Percentiles rank a stretch among this genome's conserved stretches.
phyloP scores from a whole-genome alignment of 2,888 invertebrate genomes.

The Leptinotarsa rubiginosa region DNA sequence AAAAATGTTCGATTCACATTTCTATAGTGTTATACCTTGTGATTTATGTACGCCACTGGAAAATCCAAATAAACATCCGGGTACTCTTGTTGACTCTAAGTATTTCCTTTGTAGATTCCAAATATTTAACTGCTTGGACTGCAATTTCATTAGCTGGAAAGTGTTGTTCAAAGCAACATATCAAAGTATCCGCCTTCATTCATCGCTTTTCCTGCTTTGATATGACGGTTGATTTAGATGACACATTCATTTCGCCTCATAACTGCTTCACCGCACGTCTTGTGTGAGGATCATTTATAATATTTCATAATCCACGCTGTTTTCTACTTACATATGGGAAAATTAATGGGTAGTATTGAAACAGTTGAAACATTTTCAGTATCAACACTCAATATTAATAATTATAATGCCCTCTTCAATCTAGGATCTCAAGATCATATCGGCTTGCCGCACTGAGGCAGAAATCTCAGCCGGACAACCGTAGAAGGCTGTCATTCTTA shows the following conservation, averaged over 20 bases:
- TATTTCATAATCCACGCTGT: background rate
- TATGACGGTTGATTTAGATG: constrained; percentile 38
- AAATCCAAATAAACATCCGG: constrained; percentile 55
- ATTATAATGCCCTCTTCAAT: too few relatives aligned
- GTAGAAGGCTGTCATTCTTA: too few relatives aligned
- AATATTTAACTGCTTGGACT: constrained; percentile 51
- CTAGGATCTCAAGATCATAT: too few relatives aligned
- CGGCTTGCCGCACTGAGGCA: too few relatives aligned
- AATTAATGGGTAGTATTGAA: background rate
- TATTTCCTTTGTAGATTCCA: constrained; percentile 56
- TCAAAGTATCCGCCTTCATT: constrained; percentile 59
- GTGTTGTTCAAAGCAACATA: constrained; percentile 57
- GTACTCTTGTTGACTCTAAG: constrained; percentile 56
- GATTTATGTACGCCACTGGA: constrained; percentile 23
- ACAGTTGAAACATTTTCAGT: background rate
- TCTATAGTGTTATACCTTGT: background rate
- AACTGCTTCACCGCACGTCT: constrained; percentile 16
- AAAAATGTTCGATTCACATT: too few relatives aligned
- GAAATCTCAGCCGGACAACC: too few relatives aligned
- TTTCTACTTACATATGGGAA: background rate
- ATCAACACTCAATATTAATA: too few relatives aligned
- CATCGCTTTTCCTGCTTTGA: constrained; percentile 52
- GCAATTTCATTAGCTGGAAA: constrained; percentile 58
- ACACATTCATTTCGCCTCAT: constrained; percentile 33
- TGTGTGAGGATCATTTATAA: background rate